Evolutionary conservation across 2,113 vertebrate species (phyloP), one percentile per base, ranked within the genome.

Genomic region (Corapipo altera): DNA sequence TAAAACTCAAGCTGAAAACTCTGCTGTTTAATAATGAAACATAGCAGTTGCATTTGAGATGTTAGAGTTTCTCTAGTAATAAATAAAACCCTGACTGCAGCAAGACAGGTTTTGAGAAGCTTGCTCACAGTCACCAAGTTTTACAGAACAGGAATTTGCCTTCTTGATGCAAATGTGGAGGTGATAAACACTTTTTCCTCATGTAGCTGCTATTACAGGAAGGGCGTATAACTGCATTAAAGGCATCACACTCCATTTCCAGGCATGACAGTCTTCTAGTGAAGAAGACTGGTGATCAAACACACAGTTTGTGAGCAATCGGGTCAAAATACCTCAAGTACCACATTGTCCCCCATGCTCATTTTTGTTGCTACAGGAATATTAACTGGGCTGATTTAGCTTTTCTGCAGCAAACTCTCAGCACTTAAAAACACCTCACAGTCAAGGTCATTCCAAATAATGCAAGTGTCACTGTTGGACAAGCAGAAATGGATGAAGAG

Each of bases 1-100:
- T 86, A 78, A 93, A 97, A 86, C 33, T 16, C 67, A 76, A 62
- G 33, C 43, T 66, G 80, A 96, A 92, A 91, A 88, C 35, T 82
- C 72, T 74, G 46, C 43, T 87, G 48, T 89, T 95, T 81, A 94
- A 89, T 91, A 92, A 96, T 88, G 72, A 94, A 94, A 93, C 75
- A 82, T 3, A 91, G 67, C 75, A 80, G 71, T 41, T 48, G 23
- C 12, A 33, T 17, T 61, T 23, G 70, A 94, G 65, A 54, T 76
- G 33, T 54, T 69, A 17, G 44, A 85, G 35, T 26, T 90, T 39
- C 57, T 87, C 70, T 55, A 55, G 55, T 43, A 74, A 82, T 85
- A 91, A 96, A 79, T 75, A 81, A 94, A 90, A 46, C 39, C 30
- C 71, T n/a, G 48, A 35, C 37, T 82, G 70, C n/a, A 65, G 65